Conservation (phyloP, 2,888 invertebrate species). For the Dioctria linearis region DNA sequence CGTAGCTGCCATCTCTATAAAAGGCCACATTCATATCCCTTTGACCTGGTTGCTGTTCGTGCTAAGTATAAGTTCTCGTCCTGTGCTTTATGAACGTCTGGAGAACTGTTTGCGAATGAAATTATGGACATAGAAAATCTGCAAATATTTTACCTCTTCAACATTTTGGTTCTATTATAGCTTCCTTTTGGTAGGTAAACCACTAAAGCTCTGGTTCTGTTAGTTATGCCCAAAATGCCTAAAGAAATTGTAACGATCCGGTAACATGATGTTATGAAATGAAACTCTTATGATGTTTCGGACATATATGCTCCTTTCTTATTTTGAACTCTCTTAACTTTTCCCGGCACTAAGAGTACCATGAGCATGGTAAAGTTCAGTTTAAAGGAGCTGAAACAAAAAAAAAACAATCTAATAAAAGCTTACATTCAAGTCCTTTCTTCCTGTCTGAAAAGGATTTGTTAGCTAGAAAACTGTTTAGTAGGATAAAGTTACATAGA, state of each 20-base stretch:
- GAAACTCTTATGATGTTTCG: too few relatives aligned
- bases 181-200: background rate
- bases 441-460: background rate
- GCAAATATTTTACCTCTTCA: slow-evolving; percentile 27
- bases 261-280: too few relatives aligned
- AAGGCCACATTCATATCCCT: background rate
- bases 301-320: background rate
- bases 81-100: background rate
- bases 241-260: too few relatives aligned
- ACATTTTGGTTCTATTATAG: slow-evolving; percentile 6
- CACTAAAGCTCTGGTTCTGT: background rate
- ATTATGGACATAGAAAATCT: slow-evolving; percentile 27
- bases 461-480: too few relatives aligned
- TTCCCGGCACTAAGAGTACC: slow-evolving; percentile 7
- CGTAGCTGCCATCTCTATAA: background rate
- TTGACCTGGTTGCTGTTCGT: background rate
- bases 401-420: background rate
- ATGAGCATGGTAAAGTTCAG: background rate
- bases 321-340: slow-evolving; percentile 28
- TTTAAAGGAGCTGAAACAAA: background rate
- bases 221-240: too few relatives aligned
- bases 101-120: slow-evolving; percentile 9
- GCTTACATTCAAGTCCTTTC: background rate
- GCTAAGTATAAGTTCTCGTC: background rate
- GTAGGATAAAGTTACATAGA: background rate